Evolutionary conservation across 2,797 vertebrate species (phyloP), one percentile per base, ranked within the genome.

Genomic region (Triplophysa bombifrons): DNA sequence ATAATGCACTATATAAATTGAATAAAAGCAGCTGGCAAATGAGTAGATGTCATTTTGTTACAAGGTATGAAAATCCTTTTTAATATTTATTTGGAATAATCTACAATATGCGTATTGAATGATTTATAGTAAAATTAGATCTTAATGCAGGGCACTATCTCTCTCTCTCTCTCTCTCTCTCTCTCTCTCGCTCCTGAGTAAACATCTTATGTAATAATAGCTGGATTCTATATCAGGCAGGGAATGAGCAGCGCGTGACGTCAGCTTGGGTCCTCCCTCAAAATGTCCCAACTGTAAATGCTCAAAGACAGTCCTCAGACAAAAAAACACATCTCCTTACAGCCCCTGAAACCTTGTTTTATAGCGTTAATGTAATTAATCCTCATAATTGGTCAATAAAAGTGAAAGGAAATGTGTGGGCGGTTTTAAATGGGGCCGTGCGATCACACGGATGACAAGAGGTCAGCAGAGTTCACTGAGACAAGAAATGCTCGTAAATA

Each of bases 121-220:
- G 8, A 13, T 58, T 34, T 56, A 46, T 58, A 3, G 71, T 64
- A 44, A 55, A 68, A 20, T 4, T 41, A 17, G 12, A 69, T 55
- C 25, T 12, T 41, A n/a, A 12, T 50, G 30, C n/a, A 38, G 20
- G 58, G 17, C 9, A 11, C 50, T 27, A 27, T 27, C 25, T 27
- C 25, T 27, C 22, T 1, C 22, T 78, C 19, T 12, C 19, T 30
- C 13, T 71, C 64, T 51, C 11, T 27, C 44, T 38, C 58, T 78
- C 19, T 12, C 19, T 30, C 13, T 71, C 64, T 51, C 11, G 20
- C 44, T 38, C 58, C 64, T 5, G 20, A 58, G 78, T 76, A 76
- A 83, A 77, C 78, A 80, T 10, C 74, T 84, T 81, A 81, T 55
- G 44, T 81, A 81, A 81, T 30, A 27, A 12, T 50, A 58, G n/a